phyloP scores from a whole-genome alignment of 1,140 invertebrate genomes.

The Euura saliciscinereae region DNA sequence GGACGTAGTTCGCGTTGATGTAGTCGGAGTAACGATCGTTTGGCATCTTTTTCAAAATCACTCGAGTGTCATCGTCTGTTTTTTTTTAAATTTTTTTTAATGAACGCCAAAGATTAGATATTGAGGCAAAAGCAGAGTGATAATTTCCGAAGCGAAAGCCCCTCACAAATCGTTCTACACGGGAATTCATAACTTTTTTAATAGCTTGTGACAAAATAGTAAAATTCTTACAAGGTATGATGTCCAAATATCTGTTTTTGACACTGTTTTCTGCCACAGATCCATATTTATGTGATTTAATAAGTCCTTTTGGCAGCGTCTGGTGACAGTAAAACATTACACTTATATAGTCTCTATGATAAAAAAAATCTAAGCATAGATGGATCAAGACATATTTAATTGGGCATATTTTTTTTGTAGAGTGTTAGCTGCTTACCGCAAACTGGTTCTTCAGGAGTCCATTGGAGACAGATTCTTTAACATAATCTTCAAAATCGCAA shows the following conservation, averaged over 20 bases:
- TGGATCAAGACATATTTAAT: background rate
- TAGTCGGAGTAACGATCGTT: constrained; percentile 78
- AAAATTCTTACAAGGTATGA: constrained; percentile 68
- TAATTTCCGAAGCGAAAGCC: no score
- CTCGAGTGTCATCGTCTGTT: constrained; percentile 74
- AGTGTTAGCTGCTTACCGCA: constrained; percentile 24
- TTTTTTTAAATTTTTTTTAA: background rate
- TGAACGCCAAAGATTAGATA: no score
- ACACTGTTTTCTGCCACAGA: constrained; percentile 65
- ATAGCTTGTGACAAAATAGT: background rate
- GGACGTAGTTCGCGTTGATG: constrained; percentile 96
- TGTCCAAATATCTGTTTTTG: constrained; percentile 78
- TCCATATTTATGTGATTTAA: constrained; percentile 37
- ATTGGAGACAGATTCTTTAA: constrained; percentile 31
- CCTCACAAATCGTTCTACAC: no score
- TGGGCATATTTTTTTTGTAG: background rate
- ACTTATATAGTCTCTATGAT: background rate
- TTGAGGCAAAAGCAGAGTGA: no score
- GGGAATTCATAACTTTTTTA: no score
- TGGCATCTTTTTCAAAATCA: constrained; percentile 67
- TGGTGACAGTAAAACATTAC: constrained; percentile 20
- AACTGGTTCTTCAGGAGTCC: constrained; percentile 35
- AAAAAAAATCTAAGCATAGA: background rate
- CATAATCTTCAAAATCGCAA: constrained; percentile 40
- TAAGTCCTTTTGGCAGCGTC: constrained; percentile 40